phyloP scores from a whole-genome alignment of 2,888 invertebrate species.

The Alsophila aescularia region DNA sequence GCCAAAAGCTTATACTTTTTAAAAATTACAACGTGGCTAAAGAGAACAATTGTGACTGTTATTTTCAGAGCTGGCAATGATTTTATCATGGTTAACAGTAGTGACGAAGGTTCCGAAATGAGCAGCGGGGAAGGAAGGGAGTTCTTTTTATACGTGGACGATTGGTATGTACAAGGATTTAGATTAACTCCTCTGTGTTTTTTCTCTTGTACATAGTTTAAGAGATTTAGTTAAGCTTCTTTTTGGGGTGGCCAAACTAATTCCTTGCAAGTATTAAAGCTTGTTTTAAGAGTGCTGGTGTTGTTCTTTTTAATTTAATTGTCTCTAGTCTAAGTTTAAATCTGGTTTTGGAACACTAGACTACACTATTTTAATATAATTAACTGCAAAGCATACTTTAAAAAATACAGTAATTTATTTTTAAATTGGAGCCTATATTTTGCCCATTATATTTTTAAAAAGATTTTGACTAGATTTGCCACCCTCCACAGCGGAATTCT shows the following conservation, averaged over 20 bases:
- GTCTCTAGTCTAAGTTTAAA: background rate
- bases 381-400: too few relatives aligned
- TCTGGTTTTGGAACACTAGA: background rate
- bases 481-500: conserved; percentile 23
- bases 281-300: background rate
- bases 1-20: conserved; percentile 26
- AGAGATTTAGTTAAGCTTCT: conserved; percentile 13
- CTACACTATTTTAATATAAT: background rate
- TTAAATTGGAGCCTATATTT: too few relatives aligned
- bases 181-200: conserved; percentile 39
- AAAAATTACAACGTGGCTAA: conserved; percentile 26
- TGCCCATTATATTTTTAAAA: background rate
- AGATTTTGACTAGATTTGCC: conserved; percentile 34
- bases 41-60: conserved; percentile 48
- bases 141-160: conserved; percentile 68
- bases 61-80: conserved; percentile 76
- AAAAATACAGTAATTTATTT: too few relatives aligned
- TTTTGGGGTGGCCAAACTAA: conserved; percentile 35
- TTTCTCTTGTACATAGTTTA: conserved; percentile 26
- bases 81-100: conserved; percentile 73
- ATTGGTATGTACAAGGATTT: conserved; percentile 73
- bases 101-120: conserved; percentile 67
- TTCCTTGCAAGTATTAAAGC: conserved; percentile 21
- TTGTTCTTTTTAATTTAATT: background rate
- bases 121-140: conserved; percentile 67